Evolutionary conservation across 2,797 vertebrate species (phyloP), one percentile per base, ranked within the genome.

Genomic region (Australoheros facetus): DNA sequence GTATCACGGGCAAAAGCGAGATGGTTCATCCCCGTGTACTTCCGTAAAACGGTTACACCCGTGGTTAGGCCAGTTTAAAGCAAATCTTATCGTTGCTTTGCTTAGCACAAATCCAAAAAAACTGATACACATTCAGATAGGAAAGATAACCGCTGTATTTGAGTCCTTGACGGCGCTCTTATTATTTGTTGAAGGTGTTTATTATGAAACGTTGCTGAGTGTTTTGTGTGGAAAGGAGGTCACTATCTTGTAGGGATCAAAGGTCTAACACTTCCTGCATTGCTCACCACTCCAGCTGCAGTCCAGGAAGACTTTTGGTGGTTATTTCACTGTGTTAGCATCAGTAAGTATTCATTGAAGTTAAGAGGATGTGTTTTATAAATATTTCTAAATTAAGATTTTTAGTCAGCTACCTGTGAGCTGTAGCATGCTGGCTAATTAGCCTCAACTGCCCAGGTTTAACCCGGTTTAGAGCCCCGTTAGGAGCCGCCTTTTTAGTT

Each of bases 321-420:
- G 3, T 5, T 30, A 2, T 3, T n/a, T 21, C 13, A 66, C 26
- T 2, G 4, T 30, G 14, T 57, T 17, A 21, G 1, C 56, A 16
- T 23, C 19, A 42, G 81, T 90, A 71, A 83, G 86, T 88, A 69
- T 42, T 23, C 0, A 8, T 5, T 0, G 2, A 9, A 13, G 6
- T 26, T 70, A 32, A 4, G 3, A 26, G 0, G 53, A 30, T 28
- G 3, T 54, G 9, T 62, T 13, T 32, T n/a, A 2, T 17, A 1
- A 1, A n/a, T 62, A n/a, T 28, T 45, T 0, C 23, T 28, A 10
- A 12, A 5, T 59, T 21, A 19, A 19, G 16, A 17, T 8, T 3
- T 59, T 21, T 17, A 9, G 32, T 19, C 7, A 5, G 37, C 10
- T n/a, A 28, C 34, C 59, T 56, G 4, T 19, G 1, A 11, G 3